Evolutionary conservation across 2,113 vertebrate genomes (phyloP).

Genomic region (Sceloporus undulatus): DNA sequence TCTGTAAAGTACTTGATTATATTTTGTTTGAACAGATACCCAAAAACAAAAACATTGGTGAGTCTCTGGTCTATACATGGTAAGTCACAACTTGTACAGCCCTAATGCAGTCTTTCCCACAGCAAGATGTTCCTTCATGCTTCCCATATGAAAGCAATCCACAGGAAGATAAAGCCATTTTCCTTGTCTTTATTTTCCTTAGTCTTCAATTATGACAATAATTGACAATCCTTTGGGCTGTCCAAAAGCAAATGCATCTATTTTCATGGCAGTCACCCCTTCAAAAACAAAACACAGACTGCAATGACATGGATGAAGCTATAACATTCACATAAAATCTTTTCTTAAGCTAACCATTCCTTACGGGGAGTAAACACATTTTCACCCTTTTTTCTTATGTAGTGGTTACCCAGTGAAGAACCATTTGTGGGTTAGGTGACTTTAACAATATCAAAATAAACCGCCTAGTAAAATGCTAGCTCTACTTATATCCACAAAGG

Average conservation of each 20-base stretch:
- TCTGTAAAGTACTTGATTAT: too few species aligned
- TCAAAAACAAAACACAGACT: not conserved
- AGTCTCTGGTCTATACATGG: not conserved
- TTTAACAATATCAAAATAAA: conserved; percentile 28
- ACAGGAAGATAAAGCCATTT: not conserved
- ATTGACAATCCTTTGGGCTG: not conserved
- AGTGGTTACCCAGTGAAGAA: conserved; percentile 29
- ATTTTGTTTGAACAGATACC: too few species aligned
- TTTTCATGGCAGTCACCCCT: not conserved
- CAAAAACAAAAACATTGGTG: too few species aligned
- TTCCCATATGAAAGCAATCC: not conserved
- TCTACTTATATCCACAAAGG: not conserved
- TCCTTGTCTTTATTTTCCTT: too few species aligned
- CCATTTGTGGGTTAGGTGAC: conserved; percentile 1
- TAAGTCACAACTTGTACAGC: not conserved
- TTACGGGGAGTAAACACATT: not conserved
- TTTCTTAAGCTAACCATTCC: conserved; percentile 37
- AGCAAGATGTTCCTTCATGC: not conserved
- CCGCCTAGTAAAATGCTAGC: not conserved
- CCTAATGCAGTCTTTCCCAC: not conserved
- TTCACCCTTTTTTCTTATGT: not conserved
- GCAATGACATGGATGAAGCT: conserved; percentile 1
- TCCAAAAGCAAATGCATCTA: not conserved
- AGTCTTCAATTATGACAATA: too few species aligned
- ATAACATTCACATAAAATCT: conserved; percentile 1